A percentile compares a stretch with the other conserved stretches of the same genome.
Evolutionary conservation across 92 coral and sea anemone species (phyloP).

Genomic region (Ricordea florida): DNA sequence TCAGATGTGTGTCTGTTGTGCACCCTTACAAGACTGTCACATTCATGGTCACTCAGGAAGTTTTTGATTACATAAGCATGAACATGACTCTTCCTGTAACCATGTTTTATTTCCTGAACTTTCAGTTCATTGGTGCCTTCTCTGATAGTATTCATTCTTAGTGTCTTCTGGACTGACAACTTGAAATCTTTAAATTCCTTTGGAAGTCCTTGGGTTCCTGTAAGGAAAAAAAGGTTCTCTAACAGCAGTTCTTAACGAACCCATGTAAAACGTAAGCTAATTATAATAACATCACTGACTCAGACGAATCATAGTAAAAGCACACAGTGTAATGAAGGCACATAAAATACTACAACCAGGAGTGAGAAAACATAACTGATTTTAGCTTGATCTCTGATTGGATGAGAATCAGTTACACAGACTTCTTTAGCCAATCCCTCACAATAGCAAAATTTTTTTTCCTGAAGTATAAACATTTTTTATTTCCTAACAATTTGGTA

Average conservation of each 20-base stretch:
- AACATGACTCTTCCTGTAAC: slow-evolving; percentile 57
- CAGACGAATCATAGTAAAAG: too few relatives aligned
- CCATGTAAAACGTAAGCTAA: too few relatives aligned
- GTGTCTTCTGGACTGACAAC: slow-evolving; percentile 57
- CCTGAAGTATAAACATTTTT: too few relatives aligned
- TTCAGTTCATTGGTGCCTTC: slow-evolving; percentile 48
- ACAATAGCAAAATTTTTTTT: too few relatives aligned
- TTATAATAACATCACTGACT: too few relatives aligned
- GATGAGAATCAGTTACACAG: too few relatives aligned
- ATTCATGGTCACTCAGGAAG: slow-evolving; percentile 76
- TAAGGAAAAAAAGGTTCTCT: background rate
- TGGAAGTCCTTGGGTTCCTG: slow-evolving; percentile 30
- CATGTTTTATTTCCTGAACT: slow-evolving; percentile 61
- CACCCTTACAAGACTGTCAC: slow-evolving; percentile 74
- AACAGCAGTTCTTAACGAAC: background rate
- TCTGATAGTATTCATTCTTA: slow-evolving; percentile 58
- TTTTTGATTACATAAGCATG: slow-evolving; percentile 81
- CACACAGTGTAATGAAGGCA: too few relatives aligned
- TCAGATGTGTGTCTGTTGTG: slow-evolving; percentile 74
- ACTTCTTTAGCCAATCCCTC: too few relatives aligned
- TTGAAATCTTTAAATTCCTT: slow-evolving; percentile 70
- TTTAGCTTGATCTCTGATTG: too few relatives aligned
- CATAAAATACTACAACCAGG: too few relatives aligned
- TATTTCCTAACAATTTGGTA: too few relatives aligned
- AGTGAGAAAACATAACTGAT: too few relatives aligned